Percentiles rank a stretch among this genome's conserved stretches.
These are phyloP conservation scores for Boulengeromyrus knoepffleri DNA, from an alignment of 2,113 vertebrate genomes.

Conservation along the genomic window DNA sequence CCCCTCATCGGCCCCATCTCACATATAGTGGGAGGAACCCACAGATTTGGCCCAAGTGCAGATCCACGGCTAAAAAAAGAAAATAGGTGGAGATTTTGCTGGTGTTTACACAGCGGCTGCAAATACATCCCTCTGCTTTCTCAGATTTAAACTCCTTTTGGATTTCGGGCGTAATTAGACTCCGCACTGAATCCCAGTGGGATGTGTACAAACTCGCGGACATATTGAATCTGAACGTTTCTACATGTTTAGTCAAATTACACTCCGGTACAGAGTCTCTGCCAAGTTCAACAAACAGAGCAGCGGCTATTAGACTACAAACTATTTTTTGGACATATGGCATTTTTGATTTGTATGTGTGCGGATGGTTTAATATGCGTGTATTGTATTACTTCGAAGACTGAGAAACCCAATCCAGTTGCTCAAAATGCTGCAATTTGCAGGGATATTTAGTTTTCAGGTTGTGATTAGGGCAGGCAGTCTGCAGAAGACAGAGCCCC, in stretches of 20 bases:
- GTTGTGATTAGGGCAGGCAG: background rate
- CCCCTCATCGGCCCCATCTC: background rate
- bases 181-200: background rate
- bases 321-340: background rate
- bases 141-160: background rate
- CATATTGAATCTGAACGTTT: background rate
- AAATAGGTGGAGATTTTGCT: background rate
- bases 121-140: background rate
- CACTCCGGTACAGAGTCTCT: background rate
- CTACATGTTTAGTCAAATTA: background rate
- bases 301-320: background rate
- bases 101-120: background rate
- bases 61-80: background rate
- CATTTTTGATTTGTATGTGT: background rate
- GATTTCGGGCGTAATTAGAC: background rate
- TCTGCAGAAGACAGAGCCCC: no score
- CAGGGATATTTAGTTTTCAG: background rate
- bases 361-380: background rate
- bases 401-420: background rate
- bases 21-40: background rate
- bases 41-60: background rate
- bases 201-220: background rate
- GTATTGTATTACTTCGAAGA: background rate
- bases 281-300: conserved; percentile 6
- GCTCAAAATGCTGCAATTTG: background rate